Evolutionary conservation across 2,888 invertebrate genomes (phyloP).

Genomic region (Drosophila percnosoma): DNA sequence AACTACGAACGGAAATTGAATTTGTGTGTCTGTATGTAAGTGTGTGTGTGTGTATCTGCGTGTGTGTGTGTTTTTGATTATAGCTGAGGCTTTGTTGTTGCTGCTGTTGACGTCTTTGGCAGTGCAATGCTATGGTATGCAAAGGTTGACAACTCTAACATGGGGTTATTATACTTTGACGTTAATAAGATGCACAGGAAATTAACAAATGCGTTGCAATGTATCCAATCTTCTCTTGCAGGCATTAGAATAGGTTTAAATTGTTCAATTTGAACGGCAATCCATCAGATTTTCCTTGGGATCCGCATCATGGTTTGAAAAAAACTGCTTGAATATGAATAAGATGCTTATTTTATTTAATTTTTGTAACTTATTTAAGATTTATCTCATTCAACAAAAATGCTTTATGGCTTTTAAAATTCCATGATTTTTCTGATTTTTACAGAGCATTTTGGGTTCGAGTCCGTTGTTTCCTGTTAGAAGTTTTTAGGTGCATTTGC

Average conservation of each 20-base stretch:
- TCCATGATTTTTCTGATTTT: not conserved
- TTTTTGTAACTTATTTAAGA: not conserved
- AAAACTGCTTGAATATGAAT: not conserved
- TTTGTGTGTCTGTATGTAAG: slow-evolving; percentile 40
- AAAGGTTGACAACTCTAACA: slow-evolving; percentile 13
- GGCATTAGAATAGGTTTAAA: not conserved
- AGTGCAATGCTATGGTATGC: not conserved
- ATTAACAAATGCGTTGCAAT: slow-evolving; percentile 16
- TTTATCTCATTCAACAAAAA: not conserved
- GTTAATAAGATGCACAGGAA: slow-evolving; percentile 39
- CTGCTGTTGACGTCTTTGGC: slow-evolving; percentile 9
- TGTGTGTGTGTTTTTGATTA: slow-evolving; percentile 8
- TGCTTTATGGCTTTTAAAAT: not conserved
- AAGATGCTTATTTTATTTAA: not conserved
- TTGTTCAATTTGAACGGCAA: not conserved
- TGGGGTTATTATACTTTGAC: slow-evolving; percentile 24
- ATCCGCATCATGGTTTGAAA: not conserved
- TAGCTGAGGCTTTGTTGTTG: slow-evolving; percentile 14
- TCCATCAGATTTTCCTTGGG: not conserved
- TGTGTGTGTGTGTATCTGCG: slow-evolving; percentile 16
- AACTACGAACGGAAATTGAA: slow-evolving; percentile 74
- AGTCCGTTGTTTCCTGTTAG: not conserved
- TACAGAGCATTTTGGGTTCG: slow-evolving; percentile 24
- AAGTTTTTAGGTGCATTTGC: slow-evolving; percentile 11
- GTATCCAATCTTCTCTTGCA: not conserved